Evolutionary conservation across 2,888 invertebrate species (phyloP), one percentile per base, ranked within the genome.

Genomic region (Diadegma fenestrale): DNA sequence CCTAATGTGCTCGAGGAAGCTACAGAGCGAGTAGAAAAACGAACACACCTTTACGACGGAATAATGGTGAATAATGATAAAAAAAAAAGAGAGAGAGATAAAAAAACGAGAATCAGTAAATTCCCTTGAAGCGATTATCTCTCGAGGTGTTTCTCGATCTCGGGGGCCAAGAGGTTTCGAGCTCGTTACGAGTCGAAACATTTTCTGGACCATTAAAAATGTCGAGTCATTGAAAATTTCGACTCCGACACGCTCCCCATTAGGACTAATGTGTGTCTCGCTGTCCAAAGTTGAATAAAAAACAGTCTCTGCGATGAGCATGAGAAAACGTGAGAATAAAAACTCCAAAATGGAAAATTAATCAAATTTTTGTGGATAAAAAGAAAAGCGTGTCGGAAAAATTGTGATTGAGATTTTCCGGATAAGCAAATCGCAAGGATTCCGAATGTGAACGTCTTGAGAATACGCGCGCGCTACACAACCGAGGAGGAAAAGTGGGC

Each of bases 51-150:
- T 63, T 45, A 45, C 43, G 61, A 61, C 43, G 26, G 64, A 76
- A 37, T 76, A 64, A 76, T 64, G 30, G 26, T 48, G 75, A 76
- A 64, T 64, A 61, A 76, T 63, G 61, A 75, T 63, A 8, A 63
- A 26, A 22, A 26, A 33, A 54, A 66, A 48, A 17, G n/a, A 48
- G 51, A 69, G 1, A 1, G 33, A 33, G 37, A 63, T 6, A 1
- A 37, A 10, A 63, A 0, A 8, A 33, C 63, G 8, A n/a, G 37
- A 63, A 63, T 63, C n/a, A 63, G 10, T 30, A 63, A 30, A 63
- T 63, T 37, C 33, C 8, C 63, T 63, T 26, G 58, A 26, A 58
- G 26, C 58, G 58, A 58, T 58, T 58, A 58, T 58, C 58, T 58
- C 22, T 12, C 22, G 43, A 68, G 22, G 19, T 33, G 43, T 68